Evolutionary conservation across 2,113 vertebrate species (phyloP).

Genomic region (Vanacampus margaritifer): DNA sequence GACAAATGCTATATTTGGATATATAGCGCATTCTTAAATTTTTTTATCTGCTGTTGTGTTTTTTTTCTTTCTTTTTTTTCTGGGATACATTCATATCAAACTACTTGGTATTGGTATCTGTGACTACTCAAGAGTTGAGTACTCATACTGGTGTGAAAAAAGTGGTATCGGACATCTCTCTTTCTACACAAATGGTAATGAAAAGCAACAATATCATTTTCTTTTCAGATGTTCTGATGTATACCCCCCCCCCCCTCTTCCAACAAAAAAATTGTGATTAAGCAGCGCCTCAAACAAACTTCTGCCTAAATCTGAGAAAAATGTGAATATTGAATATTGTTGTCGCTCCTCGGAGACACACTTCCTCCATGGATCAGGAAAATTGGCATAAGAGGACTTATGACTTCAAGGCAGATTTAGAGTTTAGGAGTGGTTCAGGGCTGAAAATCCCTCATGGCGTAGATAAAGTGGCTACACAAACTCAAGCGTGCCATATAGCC

Average conservation of each 20-base stretch:
- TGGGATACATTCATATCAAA: too few relatives aligned
- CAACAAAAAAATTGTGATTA: constrained; percentile 26
- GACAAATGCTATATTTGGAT: too few relatives aligned
- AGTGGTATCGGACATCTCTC: not conserved
- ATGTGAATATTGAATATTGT: constrained; percentile 56
- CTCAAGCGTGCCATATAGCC: constrained; percentile 47
- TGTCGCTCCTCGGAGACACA: constrained; percentile 48
- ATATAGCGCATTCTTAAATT: too few relatives aligned
- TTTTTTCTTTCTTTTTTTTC: too few relatives aligned
- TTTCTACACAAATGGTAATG: constrained; percentile 1
- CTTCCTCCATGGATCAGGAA: constrained; percentile 60
- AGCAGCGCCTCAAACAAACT: constrained; percentile 14
- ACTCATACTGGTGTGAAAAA: too few relatives aligned
- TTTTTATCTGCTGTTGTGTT: too few relatives aligned
- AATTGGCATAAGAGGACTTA: constrained; percentile 56
- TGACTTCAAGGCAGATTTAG: constrained; percentile 67
- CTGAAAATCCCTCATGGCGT: constrained; percentile 62
- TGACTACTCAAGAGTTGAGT: too few relatives aligned
- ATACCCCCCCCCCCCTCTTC: not conserved
- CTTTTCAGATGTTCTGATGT: not conserved
- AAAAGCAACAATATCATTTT: constrained; percentile 2
- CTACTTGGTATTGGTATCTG: too few relatives aligned
- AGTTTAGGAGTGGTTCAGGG: constrained; percentile 60
- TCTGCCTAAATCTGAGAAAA: constrained; percentile 42
- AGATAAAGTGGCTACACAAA: constrained; percentile 61